These are phyloP conservation scores for Syndactyla subalaris DNA, from an alignment of 2,797 vertebrate genomes.

Conservation along the genomic window DNA sequence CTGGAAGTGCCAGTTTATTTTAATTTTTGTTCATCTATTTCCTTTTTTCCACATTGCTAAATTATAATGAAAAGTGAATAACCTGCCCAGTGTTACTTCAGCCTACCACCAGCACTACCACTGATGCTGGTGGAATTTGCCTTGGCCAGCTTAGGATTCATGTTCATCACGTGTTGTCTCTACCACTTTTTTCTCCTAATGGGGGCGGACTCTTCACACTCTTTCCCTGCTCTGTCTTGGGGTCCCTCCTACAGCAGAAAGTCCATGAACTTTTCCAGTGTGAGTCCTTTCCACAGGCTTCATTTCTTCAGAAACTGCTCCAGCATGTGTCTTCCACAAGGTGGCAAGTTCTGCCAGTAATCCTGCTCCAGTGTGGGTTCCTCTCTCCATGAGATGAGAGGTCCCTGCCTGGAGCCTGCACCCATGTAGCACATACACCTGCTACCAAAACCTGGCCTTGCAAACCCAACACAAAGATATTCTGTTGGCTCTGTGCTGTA, in stretches of 20 bases:
- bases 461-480: neutral
- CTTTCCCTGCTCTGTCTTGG: accelerated
- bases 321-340: neutral
- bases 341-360: neutral
- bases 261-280: neutral
- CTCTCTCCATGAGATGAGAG: neutral
- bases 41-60: neutral
- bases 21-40: neutral
- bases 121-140: neutral
- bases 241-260: neutral
- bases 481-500: neutral
- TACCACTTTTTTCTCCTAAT: neutral
- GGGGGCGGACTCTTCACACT: neutral
- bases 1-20: neutral
- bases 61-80: neutral
- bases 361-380: neutral
- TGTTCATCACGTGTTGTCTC: accelerated
- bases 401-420: neutral
- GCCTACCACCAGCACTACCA: neutral
- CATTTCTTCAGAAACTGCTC: neutral
- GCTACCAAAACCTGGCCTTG: neutral
- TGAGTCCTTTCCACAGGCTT: neutral
- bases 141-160: neutral
- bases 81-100: neutral
- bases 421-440: accelerated